phyloP scores from a whole-genome alignment of 2,797 vertebrate genomes.

The Oreochromis grahami region DNA sequence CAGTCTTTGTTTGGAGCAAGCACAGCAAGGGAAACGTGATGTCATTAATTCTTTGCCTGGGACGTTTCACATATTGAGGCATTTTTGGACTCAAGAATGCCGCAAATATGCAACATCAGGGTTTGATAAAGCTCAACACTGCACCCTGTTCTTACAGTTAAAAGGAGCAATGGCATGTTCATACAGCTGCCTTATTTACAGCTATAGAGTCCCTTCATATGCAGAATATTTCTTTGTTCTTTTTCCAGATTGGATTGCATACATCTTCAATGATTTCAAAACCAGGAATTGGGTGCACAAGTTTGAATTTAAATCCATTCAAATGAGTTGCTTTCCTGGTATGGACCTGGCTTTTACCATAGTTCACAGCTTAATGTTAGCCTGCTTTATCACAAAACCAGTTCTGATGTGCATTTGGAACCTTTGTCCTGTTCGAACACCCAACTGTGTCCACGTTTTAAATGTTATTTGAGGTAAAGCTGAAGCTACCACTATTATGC shows the following conservation, averaged over 20 bases:
- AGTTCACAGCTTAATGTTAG: background rate
- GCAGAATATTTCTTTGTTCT: background rate
- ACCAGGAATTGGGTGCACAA: background rate
- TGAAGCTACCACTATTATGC: background rate
- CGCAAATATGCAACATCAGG: conserved; percentile 41
- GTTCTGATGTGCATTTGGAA: background rate
- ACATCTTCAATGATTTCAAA: background rate
- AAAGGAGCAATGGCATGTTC: conserved; percentile 1
- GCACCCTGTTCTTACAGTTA: background rate
- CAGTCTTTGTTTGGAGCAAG: background rate
- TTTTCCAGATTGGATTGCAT: background rate
- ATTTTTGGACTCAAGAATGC: conserved; percentile 13
- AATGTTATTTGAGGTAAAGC: background rate
- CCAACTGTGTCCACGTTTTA: background rate
- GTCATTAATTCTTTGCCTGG: conserved; percentile 28
- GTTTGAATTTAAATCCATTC: background rate
- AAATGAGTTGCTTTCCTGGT: background rate
- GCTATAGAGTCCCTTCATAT: background rate
- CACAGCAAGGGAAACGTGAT: conserved; percentile 9
- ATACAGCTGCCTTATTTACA: background rate
- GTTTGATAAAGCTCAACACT: conserved; percentile 8
- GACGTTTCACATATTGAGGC: conserved; percentile 28
- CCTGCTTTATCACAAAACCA: background rate
- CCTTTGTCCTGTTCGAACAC: background rate
- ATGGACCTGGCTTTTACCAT: background rate